Base-by-base conservation (phyloP, 1,140 invertebrate genomes). In the Camponotus pennsylvanicus region DNA sequence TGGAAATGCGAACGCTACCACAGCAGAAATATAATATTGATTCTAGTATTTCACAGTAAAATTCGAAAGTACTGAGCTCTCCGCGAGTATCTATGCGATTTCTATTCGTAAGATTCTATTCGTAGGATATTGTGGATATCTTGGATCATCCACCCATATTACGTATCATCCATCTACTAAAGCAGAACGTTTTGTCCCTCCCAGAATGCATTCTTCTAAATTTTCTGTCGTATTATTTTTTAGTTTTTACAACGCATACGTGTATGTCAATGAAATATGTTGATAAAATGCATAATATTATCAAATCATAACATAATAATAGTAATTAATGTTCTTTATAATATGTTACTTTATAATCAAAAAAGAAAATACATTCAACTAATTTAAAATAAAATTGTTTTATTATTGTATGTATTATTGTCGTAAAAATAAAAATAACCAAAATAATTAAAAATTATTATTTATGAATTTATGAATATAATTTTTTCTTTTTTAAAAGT, bases 21-120 rank as follows among this genome's bases (percentile, higher is more conserved):
- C 40, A 75, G 64, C 45, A 88, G 73, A 88, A 88, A 88, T 52
- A 52, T 88, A 88, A 88, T 88, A 86, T 88, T 82, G 87, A 88
- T 86, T 45, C 70, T 63, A 70, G 55, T 86, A 76, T 82, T 88
- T 69, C 27, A 69, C 64, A 63, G 40, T 55, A 57, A 37, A 40
- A 64, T 75, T 18, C 37, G 55, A 3, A 73, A 15, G 21, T 40
- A 57, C 34, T 45, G 55, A 15, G 27, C 57, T 75, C 57, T 83
- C 42, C 49, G 63, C 27, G 18, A 77, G 9, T 57, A 66, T 57
- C 45, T 67, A 45, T 9, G 52, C 66, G 73, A 70, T 73, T 73
- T 57, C 52, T 57, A 78, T 59, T 76, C 55, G 42, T 27, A 75
- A 34, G 45, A 85, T 78, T 57, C 52, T 57, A 78, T 59, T 76